Percentiles rank a stretch among this genome's conserved stretches.
These are phyloP conservation scores for Caenorhabditis tropicalis DNA, from an alignment of 1,140 invertebrate species.

Conservation along the genomic window DNA sequence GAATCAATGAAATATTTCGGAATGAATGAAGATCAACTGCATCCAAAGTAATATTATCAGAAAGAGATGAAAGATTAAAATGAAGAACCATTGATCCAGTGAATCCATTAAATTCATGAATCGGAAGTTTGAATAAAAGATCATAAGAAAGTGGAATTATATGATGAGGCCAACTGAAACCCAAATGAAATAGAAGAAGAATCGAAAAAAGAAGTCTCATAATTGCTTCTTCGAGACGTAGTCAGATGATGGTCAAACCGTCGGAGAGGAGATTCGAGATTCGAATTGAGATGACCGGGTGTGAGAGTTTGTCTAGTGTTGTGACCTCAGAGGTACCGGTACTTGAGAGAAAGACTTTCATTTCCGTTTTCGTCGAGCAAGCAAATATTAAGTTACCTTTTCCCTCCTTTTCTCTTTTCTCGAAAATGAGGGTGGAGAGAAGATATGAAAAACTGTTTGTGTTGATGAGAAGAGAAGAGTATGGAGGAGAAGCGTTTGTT, in stretches of 20 bases:
- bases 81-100: conserved; percentile 44
- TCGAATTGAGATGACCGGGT: background rate
- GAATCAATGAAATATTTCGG: conserved; percentile 34
- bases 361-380: conserved; percentile 43
- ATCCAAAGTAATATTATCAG: conserved; percentile 24
- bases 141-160: conserved; percentile 46
- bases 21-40: conserved; percentile 7
- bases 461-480: background rate
- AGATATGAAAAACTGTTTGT: background rate
- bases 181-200: background rate
- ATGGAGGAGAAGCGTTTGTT: background rate
- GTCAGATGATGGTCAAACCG: background rate
- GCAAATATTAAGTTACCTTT: conserved; percentile 37
- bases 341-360: conserved; percentile 23
- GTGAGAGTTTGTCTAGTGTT: conserved; percentile 42
- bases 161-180: background rate
- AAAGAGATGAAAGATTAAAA: conserved; percentile 24
- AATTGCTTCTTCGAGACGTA: background rate
- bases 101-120: conserved; percentile 34
- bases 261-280: background rate
- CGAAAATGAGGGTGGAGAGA: background rate
- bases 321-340: conserved; percentile 43
- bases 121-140: conserved; percentile 40
- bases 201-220: background rate
- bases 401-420: background rate